phyloP scores from a whole-genome alignment of 53 echinoderm and acorn worm species.

The Paelopatides confundens region DNA sequence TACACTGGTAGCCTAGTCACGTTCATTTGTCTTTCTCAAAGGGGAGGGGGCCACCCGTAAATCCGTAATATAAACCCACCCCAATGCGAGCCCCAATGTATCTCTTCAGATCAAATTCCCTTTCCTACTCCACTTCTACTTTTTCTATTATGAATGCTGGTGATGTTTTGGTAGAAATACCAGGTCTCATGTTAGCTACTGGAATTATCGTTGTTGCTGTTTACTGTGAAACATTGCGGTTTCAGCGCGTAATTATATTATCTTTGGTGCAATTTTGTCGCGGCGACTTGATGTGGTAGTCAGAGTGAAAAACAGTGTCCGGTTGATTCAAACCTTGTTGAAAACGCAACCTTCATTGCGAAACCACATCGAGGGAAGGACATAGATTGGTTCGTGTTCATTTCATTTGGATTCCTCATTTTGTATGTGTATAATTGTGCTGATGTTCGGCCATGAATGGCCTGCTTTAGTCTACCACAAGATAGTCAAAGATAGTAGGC shows the following conservation, averaged over 20 bases:
- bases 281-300: background rate
- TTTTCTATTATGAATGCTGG: too few species aligned
- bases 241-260: background rate
- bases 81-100: too few species aligned
- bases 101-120: too few species aligned
- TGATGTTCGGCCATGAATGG: slow-evolving; percentile 8
- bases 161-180: too few species aligned
- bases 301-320: background rate
- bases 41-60: too few species aligned
- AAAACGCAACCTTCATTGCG: slow-evolving; percentile 8
- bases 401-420: slow-evolving; percentile 19
- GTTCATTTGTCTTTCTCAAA: too few species aligned
- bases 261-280: background rate
- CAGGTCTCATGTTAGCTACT: too few species aligned
- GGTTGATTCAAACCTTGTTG: background rate
- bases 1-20: too few species aligned
- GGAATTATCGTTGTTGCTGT: background rate
- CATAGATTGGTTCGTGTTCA: slow-evolving; percentile 17
- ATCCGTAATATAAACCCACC: too few species aligned
- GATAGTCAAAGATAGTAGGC: background rate
- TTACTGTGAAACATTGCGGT: background rate
- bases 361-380: slow-evolving; percentile 18
- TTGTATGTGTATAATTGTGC: background rate
- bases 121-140: too few species aligned
- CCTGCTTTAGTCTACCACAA: background rate